Evolutionary conservation across 30 jellyfish, hydroid and myxozoan species (phyloP).

Genomic region (Mastigias papua): DNA sequence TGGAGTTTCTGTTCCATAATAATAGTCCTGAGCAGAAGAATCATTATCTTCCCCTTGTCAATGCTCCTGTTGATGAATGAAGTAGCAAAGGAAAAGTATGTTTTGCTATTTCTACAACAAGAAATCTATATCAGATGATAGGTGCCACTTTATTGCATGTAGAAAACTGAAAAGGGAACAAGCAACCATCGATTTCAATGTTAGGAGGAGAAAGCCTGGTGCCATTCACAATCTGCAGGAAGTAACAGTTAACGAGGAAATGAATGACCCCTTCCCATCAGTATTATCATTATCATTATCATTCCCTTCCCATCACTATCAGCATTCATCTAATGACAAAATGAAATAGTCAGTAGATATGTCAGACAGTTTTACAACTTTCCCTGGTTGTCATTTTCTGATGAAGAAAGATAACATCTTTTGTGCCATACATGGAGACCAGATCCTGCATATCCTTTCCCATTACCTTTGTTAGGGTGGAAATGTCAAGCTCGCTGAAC

Average conservation of each 20-base stretch:
- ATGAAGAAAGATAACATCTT: background rate
- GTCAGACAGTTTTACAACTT: background rate
- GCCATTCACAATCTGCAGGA: no score
- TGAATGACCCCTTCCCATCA: no score
- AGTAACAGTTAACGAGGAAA: no score
- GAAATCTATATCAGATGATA: background rate
- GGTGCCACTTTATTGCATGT: background rate
- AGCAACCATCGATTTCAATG: background rate
- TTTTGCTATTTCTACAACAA: background rate
- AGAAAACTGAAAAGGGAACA: background rate
- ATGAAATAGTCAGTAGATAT: background rate
- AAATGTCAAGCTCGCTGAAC: no score
- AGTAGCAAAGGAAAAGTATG: background rate
- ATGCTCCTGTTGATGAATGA: background rate
- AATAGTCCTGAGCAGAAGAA: background rate
- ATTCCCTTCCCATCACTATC: no score
- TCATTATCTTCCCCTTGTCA: conserved; percentile 40
- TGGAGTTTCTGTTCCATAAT: background rate
- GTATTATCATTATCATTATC: no score
- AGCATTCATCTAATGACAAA: background rate
- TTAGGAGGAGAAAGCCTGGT: background rate
- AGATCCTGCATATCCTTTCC: background rate
- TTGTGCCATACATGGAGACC: background rate
- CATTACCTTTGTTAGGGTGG: background rate
- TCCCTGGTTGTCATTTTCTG: background rate